These are phyloP conservation scores for Hyles vespertilio DNA, from an alignment of 1,140 invertebrate genomes.

Conservation along the genomic window DNA sequence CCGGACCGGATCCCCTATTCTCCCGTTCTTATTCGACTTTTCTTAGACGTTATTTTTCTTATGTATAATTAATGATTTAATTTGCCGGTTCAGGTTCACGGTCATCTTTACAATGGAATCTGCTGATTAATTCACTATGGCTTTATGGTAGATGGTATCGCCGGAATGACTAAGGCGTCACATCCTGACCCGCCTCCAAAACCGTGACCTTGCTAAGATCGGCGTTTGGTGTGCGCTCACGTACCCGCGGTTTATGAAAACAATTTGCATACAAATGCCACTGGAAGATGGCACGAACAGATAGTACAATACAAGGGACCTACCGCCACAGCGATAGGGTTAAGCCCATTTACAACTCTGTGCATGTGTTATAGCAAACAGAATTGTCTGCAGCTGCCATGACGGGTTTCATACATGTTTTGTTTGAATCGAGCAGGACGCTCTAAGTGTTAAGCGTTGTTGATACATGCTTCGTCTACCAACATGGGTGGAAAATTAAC, in stretches of 20 bases:
- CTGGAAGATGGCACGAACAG: slow-evolving; percentile 29
- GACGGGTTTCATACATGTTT: not conserved
- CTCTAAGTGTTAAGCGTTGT: slow-evolving; percentile 4
- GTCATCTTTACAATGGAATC: slow-evolving; percentile 11
- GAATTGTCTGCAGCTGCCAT: not conserved
- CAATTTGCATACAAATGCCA: slow-evolving; percentile 43
- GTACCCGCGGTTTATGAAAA: slow-evolving; percentile 40
- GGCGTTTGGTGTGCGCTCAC: slow-evolving; percentile 37
- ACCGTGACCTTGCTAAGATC: slow-evolving; percentile 40
- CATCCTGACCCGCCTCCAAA: slow-evolving; percentile 38
- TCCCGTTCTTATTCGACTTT: not conserved
- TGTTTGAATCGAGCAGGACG: slow-evolving; percentile 1
- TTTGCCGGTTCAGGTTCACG: slow-evolving; percentile 10
- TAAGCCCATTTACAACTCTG: not conserved
- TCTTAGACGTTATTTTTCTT: slow-evolving; percentile 3
- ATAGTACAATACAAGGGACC: slow-evolving; percentile 17
- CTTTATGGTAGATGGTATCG: slow-evolving; percentile 16
- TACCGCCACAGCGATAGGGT: slow-evolving; percentile 2
- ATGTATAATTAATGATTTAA: not conserved
- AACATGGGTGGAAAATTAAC: slow-evolving; percentile 29
- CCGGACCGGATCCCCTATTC: not conserved
- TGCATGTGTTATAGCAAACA: not conserved
- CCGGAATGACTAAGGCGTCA: slow-evolving; percentile 20
- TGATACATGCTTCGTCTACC: slow-evolving; percentile 10
- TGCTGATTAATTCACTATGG: not conserved